Evolutionary conservation across 2,113 vertebrate genomes (phyloP).

Genomic region (Gymnocephalus cernua): DNA sequence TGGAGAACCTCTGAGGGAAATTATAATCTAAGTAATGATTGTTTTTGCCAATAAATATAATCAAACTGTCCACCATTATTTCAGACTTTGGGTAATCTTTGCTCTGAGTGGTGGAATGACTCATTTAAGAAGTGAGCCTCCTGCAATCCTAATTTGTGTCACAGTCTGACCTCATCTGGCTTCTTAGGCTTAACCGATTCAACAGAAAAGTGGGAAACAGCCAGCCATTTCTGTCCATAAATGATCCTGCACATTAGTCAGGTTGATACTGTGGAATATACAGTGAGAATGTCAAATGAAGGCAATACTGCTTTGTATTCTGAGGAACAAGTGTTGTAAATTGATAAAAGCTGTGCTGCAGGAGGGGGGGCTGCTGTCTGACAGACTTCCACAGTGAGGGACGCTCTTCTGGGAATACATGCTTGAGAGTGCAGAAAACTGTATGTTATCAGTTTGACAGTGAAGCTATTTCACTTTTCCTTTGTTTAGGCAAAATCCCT

Average conservation of each 20-base stretch:
- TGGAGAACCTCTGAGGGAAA: slow-evolving; percentile 27
- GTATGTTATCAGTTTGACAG: slow-evolving; percentile 80
- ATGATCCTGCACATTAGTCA: slow-evolving; percentile 35
- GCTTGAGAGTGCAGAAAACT: slow-evolving; percentile 75
- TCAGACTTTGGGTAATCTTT: slow-evolving; percentile 57
- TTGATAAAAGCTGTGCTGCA: slow-evolving; percentile 59
- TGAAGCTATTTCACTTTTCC: slow-evolving; percentile 72
- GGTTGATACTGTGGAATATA: slow-evolving; percentile 22
- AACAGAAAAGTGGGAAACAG: slow-evolving; percentile 31
- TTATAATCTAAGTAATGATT: slow-evolving; percentile 47
- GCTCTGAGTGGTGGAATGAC: slow-evolving; percentile 48
- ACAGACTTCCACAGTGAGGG: slow-evolving; percentile 65
- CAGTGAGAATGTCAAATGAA: slow-evolving; percentile 31
- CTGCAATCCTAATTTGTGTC: slow-evolving; percentile 25
- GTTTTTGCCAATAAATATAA: slow-evolving; percentile 60
- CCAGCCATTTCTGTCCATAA: slow-evolving; percentile 9
- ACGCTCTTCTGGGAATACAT: slow-evolving; percentile 63
- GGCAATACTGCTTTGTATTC: slow-evolving; percentile 38
- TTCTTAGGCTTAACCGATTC: slow-evolving; percentile 40
- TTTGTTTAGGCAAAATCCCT: slow-evolving; percentile 74
- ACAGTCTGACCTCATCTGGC: slow-evolving; percentile 51
- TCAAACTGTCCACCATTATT: slow-evolving; percentile 47
- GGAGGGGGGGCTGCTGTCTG: slow-evolving; percentile 37
- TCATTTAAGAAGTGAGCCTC: slow-evolving; percentile 44
- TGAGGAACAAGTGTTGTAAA: slow-evolving; percentile 48